A percentile compares a stretch with the other conserved stretches of the same genome.
Conservation (phyloP, 2,888 invertebrate genomes). For the Allophyes oxyacanthae region DNA sequence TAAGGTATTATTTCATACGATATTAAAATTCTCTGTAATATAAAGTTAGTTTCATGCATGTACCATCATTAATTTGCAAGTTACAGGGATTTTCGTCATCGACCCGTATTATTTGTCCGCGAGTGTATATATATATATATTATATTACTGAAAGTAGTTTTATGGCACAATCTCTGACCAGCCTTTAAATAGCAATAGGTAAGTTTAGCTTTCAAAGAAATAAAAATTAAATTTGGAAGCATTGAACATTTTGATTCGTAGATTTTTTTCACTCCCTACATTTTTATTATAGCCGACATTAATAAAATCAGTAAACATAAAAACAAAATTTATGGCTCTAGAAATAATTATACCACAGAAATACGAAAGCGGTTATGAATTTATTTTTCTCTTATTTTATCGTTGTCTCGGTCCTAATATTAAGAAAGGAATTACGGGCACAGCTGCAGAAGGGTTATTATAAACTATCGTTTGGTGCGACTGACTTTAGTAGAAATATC, state of each 20-base stretch:
- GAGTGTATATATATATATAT: no score
- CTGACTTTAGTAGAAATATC: conserved; percentile 31
- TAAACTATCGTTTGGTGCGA: conserved; percentile 47
- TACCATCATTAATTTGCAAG: no score
- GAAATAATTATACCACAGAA: conserved; percentile 49
- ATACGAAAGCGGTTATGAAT: conserved; percentile 48
- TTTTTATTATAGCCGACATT: conserved; percentile 25
- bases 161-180: background rate
- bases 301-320: conserved; percentile 48
- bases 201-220: no score
- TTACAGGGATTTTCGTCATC: no score
- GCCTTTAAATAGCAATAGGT: background rate
- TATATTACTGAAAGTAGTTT: conserved; percentile 5
- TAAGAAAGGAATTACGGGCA: conserved; percentile 45
- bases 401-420: conserved; percentile 50
- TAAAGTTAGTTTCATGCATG: no score
- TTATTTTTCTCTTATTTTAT: conserved; percentile 47
- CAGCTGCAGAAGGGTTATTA: conserved; percentile 55
- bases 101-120: no score
- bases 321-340: conserved; percentile 42
- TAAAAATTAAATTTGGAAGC: no score
- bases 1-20: no score
- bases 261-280: conserved; percentile 19
- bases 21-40: no score
- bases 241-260: conserved; percentile 5